Evolutionary conservation across 2,113 vertebrate genomes (phyloP), one percentile per base, ranked within the genome.

Genomic region (Brachirus orientalis): DNA sequence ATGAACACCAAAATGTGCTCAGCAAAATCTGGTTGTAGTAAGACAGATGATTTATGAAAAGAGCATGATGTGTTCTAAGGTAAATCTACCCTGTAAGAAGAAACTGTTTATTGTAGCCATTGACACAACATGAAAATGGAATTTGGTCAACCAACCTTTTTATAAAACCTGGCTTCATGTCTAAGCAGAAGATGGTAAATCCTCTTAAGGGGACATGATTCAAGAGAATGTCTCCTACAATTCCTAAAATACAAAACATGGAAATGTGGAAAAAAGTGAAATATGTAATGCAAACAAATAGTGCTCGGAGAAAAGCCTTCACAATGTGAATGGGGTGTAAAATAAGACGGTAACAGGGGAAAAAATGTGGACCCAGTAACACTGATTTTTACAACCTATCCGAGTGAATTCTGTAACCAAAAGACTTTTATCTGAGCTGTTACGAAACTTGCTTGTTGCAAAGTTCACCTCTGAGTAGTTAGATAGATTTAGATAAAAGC

Each of bases 141-240:
- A 43, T 20, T 17, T 1, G 17, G 10, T 35, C 35, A 55, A 80
- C 83, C 38, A 59, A 91, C 92, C 91, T 84, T 64, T 87, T 89
- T n/a, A 93, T 80, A 70, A 92, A 93, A 48, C 28, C 53, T 19
- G 86, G 86, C 61, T 87, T 91, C 89, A 93, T 88, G 45, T 93
- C 92, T 41, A 93, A 72, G 72, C 86, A 88, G 80, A 80, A 85
- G 56, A 83, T 88, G 20, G 72, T 87, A 52, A 92, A 93, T 59
- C 78, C 79, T 78, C 90, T 90, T 51, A 93, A 71, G 56, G 90
- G 89, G 16, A 18, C 18, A 10, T 89, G 73, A 56, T 92, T 88
- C 38, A 92, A 62, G 22, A 84, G 57, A 78, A 93, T 82, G 56
- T 92, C 90, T 54, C 92, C 92, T 16, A 91, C 75, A 54, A 93